Evolutionary conservation across 53 echinoderm and acorn worm species (phyloP), one percentile per base, ranked within the genome.

Genomic region (Temnopleurus reevesii): DNA sequence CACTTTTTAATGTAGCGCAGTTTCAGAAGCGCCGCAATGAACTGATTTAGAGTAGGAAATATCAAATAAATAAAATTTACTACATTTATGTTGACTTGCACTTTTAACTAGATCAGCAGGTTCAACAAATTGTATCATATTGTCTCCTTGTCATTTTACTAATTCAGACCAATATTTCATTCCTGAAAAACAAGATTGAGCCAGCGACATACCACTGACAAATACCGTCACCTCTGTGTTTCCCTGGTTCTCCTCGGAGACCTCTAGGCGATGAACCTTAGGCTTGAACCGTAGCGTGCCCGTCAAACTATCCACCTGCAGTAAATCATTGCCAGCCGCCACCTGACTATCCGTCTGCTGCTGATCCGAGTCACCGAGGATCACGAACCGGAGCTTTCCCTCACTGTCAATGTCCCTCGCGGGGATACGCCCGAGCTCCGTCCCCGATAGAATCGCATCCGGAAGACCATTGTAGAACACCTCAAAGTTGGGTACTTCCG

Each of bases 401-500:
- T 90, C 92, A 13, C 81, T 89, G 76, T 96, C 96, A 46, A 92
- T 82, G 77, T 96, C 96, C 21, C 87, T 81, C 23, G 92, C 96
- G 3, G 96, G 94, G 13, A 94, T 92, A 45, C 87, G 89, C 53
- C 81, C 92, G 3, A 96, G 89, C 83, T 96, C 96, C 8, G 94
- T 92, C 3, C 94, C 96, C 3, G 92, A 92, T 45, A 94, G 89
- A n/a, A 66, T 87, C 12, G 89, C 57, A 34, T 96, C 91, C 6
- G 94, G 92, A 15, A 86, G 90, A 34, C 92, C 94, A 26, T 96
- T 96, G 93, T 96, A 96, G 55, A 96, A 91, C 8, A 95, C 93
- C 89, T 94, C 90, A 56, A 96, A 96, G 55, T 96, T 93, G 83
- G 92, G 89, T 77, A 96, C 79, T 49, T 92, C 90, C 3, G 96